Percentiles rank a stretch among this genome's conserved stretches.
These are phyloP conservation scores for Drosophila vallismaia DNA, from an alignment of 2,888 invertebrate genomes.

Conservation along the genomic window DNA sequence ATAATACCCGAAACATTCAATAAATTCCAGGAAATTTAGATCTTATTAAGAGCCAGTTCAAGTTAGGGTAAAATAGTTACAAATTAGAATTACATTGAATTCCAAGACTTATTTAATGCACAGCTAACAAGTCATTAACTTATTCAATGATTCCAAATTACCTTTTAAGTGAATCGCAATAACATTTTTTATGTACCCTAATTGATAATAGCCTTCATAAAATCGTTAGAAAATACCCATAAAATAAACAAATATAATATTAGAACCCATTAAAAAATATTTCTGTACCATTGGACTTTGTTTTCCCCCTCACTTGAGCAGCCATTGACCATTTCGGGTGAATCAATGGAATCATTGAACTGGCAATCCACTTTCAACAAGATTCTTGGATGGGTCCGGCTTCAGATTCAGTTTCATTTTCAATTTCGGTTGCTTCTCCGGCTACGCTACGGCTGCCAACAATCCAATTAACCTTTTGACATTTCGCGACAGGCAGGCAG, in stretches of 20 bases:
- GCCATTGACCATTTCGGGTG: slow-evolving; percentile 26
- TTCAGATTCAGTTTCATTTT: slow-evolving; percentile 7
- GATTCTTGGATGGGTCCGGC: slow-evolving; percentile 45
- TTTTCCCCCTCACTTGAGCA: slow-evolving; percentile 3
- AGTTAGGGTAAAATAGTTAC: too few relatives aligned
- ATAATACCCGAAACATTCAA: not conserved
- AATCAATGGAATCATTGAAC: slow-evolving; percentile 12
- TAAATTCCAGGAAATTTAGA: not conserved
- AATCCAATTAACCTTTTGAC: slow-evolving; percentile 76
- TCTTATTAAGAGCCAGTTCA: too few relatives aligned
- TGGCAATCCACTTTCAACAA: slow-evolving; percentile 40
- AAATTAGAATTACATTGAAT: too few relatives aligned
- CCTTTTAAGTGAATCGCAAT: too few relatives aligned
- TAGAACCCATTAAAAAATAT: too few relatives aligned
- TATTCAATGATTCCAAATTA: too few relatives aligned
- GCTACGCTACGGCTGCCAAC: slow-evolving; percentile 59
- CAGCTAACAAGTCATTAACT: too few relatives aligned
- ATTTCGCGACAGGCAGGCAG: slow-evolving; percentile 66
- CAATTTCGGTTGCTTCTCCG: slow-evolving; percentile 19
- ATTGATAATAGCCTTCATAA: too few relatives aligned
- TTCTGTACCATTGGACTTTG: not conserved
- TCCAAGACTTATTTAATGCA: too few relatives aligned
- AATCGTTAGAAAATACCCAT: too few relatives aligned
- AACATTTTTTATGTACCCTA: too few relatives aligned
- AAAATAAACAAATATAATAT: too few relatives aligned